Evolutionary conservation across 2,797 vertebrate genomes (phyloP).

Genomic region (Bradypodion pumilum): DNA sequence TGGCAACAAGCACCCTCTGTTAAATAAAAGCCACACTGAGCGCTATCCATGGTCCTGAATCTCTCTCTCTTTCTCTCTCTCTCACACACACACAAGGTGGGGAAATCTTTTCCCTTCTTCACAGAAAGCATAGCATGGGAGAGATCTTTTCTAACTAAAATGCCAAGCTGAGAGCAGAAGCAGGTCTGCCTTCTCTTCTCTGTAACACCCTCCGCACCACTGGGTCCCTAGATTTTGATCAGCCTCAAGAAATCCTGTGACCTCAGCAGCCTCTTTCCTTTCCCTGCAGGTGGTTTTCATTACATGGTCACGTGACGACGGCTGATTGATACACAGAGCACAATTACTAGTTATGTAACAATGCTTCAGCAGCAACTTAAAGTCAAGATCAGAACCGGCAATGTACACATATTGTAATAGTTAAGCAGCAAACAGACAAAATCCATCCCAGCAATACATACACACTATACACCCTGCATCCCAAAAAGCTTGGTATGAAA

Average conservation of each 20-base stretch:
- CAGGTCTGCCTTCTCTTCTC: not conserved
- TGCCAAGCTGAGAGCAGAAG: not conserved
- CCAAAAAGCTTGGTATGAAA: not conserved
- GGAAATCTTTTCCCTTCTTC: too few relatives aligned
- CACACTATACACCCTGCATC: not conserved
- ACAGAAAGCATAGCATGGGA: not conserved
- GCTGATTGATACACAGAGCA: conserved; percentile 1
- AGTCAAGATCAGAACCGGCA: not conserved
- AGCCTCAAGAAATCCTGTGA: not conserved
- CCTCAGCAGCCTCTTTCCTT: not conserved
- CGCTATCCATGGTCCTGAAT: conserved; percentile 11
- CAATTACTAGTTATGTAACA: conserved; percentile 29
- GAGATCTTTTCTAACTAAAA: not conserved
- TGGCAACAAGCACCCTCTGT: not conserved
- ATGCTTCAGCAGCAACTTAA: not conserved
- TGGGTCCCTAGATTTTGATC: conserved; percentile 9
- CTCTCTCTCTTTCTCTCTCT: not conserved
- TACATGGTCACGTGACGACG: not conserved
- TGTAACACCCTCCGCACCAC: not conserved
- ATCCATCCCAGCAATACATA: not conserved
- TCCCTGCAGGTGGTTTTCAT: not conserved
- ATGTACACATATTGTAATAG: not conserved
- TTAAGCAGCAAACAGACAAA: not conserved
- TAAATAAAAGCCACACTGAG: not conserved
- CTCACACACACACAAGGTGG: not conserved